Base-by-base conservation (phyloP, 2,888 invertebrate genomes). In the Phyto melanocephala region DNA sequence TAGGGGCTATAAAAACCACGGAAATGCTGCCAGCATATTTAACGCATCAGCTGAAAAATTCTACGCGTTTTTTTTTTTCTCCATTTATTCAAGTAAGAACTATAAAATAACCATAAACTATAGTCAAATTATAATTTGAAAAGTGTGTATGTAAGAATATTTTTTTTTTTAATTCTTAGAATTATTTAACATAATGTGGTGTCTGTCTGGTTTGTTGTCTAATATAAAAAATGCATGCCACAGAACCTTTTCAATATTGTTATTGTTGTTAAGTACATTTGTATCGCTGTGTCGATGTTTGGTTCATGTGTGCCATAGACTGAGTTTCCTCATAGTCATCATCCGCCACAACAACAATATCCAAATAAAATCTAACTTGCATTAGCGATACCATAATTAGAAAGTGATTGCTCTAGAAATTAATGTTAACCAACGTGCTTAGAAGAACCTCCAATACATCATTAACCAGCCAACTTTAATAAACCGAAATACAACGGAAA, bases 1-100 rank as follows among this genome's bases (percentile, higher is more conserved):
- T 81, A 70, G 68, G 81, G 77, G 81, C 77, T 35, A 68, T 58
- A 68, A 72, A 65, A 35, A 67, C 45, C 67, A 82, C 79, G 79
- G 79, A 82, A 82, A 82, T 79, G 79, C 82, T 68, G 79, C 60
- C 79, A 82, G 82, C 82, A 79, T 79, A 82, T 82, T 82, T 79
- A 82, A 79, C 82, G 82, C 79, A 79, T 79, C 75, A 79, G 60
- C 78, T 82, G 75, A 79, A 71, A 65, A 62, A 42, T 71, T 79
- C 71, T 62, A 82, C 52, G 60, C 71, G 75, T 68, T 54, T 70
- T 50, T 50, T 47, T 71, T 62, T 63, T 42, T 45, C 45, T 67
- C n/a, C n/a, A n/a, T n/a, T n/a, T n/a, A n/a, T n/a, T n/a, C 15
- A 37, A 28, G 35, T 17, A 20, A 76, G 52, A 50, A 33, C 56